phyloP scores from a whole-genome alignment of 2,888 invertebrate species.

The Tortricodes alternella region DNA sequence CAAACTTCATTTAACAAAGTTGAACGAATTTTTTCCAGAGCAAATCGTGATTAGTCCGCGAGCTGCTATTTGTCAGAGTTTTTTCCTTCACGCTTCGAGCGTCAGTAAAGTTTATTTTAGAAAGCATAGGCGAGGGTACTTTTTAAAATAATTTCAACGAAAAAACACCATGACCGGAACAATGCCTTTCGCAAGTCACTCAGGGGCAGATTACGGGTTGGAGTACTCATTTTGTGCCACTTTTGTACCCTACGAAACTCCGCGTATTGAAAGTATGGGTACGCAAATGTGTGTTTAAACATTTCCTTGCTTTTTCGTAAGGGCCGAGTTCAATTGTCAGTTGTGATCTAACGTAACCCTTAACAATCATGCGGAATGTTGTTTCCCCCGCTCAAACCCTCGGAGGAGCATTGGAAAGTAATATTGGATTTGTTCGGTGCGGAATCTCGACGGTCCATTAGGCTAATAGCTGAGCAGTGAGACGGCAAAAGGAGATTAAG shows the following conservation, averaged over 20 bases:
- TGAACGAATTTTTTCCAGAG: constrained; percentile 21
- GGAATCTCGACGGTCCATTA: constrained; percentile 64
- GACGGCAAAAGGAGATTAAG: constrained; percentile 73
- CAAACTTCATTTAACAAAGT: constrained; percentile 30
- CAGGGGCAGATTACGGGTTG: not conserved
- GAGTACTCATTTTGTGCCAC: not conserved
- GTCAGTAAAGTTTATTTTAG: constrained; percentile 17
- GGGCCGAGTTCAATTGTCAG: not conserved
- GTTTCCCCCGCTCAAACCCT: constrained; percentile 43
- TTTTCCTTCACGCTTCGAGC: constrained; percentile 18
- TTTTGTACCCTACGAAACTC: no score
- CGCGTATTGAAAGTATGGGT: not conserved
- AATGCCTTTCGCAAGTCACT: not conserved
- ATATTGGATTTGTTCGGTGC: constrained; percentile 56
- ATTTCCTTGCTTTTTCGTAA: not conserved
- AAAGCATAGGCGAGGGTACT: constrained; percentile 1
- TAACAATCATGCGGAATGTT: not conserved
- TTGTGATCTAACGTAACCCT: not conserved
- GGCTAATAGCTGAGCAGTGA: constrained; percentile 72
- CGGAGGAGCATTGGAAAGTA: constrained; percentile 38
- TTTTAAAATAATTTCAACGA: not conserved
- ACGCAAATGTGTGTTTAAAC: not conserved
- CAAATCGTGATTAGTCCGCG: constrained; percentile 26
- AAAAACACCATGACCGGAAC: not conserved
- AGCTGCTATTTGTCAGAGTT: constrained; percentile 6